Evolutionary conservation across 2,888 invertebrate species (phyloP), one percentile per base, ranked within the genome.

Genomic region (Leptarthrus brevirostris): DNA sequence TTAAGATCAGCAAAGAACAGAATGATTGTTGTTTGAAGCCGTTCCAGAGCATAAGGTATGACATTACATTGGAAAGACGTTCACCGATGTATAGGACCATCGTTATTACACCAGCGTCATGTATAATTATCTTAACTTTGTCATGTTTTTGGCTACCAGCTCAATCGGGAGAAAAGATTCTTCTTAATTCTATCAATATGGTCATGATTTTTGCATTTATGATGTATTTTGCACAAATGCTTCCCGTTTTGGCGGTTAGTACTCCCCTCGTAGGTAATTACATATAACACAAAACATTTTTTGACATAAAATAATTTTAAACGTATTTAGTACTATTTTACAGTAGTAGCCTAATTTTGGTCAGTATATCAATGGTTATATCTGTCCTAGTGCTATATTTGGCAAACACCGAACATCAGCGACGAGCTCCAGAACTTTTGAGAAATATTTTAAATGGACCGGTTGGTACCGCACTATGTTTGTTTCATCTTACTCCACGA

Each of bases 101-200:
- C 14, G 87, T 90, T 52, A 86, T 90, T 53, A 87, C 89, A n/a
- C 91, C 91, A 1, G 89, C 89, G 1, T 78, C 83, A 86, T 90
- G 89, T 72, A 87, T 91, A 71, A 87, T 90, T 2, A 80, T 90
- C 14, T 80, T 91, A 79, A 89, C 88, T 0, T 82, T 92, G 53
- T 82, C 88, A 14, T 86, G 86, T 1, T 92, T 91, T 81, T 88
- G 88, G 87, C 79, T 90, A 52, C 89, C 90, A 5, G 88, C 89
- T 0, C 86, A 87, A 77, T 86, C 89, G 47, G 88, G 87, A 14
- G 89, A 89, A 79, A 89, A 89, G 80, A 84, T 90, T 47, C 82
- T 87, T 14, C 78, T 89, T 24, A 88, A 87, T 75, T 87, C 87
- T 12, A 84, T 87, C 72, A 87, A 87, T 20, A 84, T 87, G 3